phyloP scores from a whole-genome alignment of 2,888 invertebrate species.

The Rhingia campestris region DNA sequence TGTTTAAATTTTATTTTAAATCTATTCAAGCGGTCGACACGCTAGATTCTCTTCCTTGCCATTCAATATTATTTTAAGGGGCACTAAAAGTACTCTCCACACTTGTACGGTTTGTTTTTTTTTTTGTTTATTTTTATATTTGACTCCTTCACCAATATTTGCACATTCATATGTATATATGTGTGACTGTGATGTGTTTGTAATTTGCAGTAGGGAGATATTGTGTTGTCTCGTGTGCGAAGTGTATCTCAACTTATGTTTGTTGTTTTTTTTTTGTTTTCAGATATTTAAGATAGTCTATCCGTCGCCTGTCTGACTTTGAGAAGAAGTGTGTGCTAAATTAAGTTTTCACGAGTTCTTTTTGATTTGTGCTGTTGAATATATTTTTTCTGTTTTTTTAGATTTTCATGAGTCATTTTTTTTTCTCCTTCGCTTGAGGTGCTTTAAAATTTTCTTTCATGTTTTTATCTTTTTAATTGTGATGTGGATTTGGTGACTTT shows the following conservation, averaged over 20 bases:
- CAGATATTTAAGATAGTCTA: conserved; percentile 62
- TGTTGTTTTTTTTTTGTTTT: neutral
- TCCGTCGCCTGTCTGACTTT: conserved; percentile 70
- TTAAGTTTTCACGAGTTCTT: conserved; percentile 69
- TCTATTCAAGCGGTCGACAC: neutral
- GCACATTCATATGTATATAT: neutral
- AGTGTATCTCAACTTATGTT: neutral
- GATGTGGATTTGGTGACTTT: conserved; percentile 33
- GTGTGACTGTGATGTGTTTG: no score
- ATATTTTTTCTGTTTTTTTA: conserved; percentile 62
- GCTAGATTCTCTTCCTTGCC: conserved; percentile 18
- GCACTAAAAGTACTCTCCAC: neutral
- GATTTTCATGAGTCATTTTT: conserved; percentile 66
- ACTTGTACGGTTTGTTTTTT: neutral
- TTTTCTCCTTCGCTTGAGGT: conserved; percentile 42
- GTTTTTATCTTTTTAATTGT: conserved; percentile 52
- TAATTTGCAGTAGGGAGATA: conserved; percentile 1
- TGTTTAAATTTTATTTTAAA: conserved; percentile 30
- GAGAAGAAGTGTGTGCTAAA: conserved; percentile 71
- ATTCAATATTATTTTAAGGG: conserved; percentile 8
- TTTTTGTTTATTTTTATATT: conserved; percentile 32
- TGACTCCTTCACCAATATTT: conserved; percentile 25
- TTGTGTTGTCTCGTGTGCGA: conserved; percentile 29
- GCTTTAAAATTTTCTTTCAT: conserved; percentile 53
- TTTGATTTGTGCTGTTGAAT: conserved; percentile 24